phyloP scores from a whole-genome alignment of 2,888 invertebrate genomes.

The Rhamphomyia laevipes region DNA sequence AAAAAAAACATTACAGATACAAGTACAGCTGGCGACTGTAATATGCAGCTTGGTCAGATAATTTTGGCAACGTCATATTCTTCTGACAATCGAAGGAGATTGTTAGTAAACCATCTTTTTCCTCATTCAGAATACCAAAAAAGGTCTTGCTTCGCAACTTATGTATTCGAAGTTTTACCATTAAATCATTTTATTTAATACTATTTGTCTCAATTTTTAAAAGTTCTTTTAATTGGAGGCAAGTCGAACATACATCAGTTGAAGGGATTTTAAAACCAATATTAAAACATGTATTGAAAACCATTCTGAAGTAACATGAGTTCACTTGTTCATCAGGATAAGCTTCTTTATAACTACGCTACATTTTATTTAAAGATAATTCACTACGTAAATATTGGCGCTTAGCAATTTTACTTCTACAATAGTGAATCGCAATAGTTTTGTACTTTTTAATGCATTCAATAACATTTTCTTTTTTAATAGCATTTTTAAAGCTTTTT shows the following conservation, averaged over 20 bases:
- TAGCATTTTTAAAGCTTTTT: conserved; percentile 2
- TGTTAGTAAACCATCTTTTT: conserved; percentile 6
- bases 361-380: conserved; percentile 14
- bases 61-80: conserved; percentile 2
- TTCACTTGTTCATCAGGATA: conserved; percentile 7
- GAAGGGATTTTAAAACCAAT: conserved; percentile 15
- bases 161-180: conserved; percentile 13
- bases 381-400: conserved; percentile 13
- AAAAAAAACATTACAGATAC: neutral
- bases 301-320: conserved; percentile 11
- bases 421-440: conserved; percentile 18
- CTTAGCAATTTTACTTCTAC: conserved; percentile 9
- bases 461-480: conserved; percentile 10
- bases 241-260: conserved; percentile 13
- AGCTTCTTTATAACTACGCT: conserved; percentile 6
- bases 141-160: conserved; percentile 18
- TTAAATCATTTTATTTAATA: conserved; percentile 8
- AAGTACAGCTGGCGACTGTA: conserved; percentile 1
- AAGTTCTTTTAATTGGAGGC: conserved; percentile 7
- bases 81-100: conserved; percentile 3
- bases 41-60: conserved; percentile 5
- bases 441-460: conserved; percentile 16
- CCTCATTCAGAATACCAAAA: conserved; percentile 15
- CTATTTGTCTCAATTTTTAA: too few species aligned
- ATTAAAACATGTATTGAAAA: conserved; percentile 15